These are phyloP conservation scores for Maconellicoccus hirsutus DNA, from an alignment of 1,140 invertebrate species.

Conservation along the genomic window DNA sequence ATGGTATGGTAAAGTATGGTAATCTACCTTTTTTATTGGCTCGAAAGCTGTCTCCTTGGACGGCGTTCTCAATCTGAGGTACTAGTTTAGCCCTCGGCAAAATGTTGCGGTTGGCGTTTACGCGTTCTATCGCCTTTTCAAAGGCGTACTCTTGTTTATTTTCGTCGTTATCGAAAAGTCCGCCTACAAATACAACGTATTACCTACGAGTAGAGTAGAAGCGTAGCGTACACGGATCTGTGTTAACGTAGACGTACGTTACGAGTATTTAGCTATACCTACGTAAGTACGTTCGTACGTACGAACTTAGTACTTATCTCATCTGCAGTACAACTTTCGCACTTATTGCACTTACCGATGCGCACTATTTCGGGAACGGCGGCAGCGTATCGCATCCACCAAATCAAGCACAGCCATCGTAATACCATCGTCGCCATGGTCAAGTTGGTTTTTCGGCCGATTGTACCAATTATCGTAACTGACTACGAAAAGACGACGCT, in stretches of 20 bases:
- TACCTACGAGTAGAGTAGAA: background rate
- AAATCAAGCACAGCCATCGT: too few species aligned
- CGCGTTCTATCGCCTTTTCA: conserved; percentile 76
- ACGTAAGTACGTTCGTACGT: too few species aligned
- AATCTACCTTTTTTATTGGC: conserved; percentile 86
- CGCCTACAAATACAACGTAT: conserved; percentile 46
- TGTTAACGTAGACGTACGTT: too few species aligned
- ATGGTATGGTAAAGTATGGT: too few species aligned
- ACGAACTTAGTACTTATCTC: too few species aligned
- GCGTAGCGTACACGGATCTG: too few species aligned
- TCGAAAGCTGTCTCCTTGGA: conserved; percentile 80
- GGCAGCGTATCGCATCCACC: background rate
- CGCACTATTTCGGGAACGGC: background rate
- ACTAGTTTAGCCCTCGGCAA: conserved; percentile 68
- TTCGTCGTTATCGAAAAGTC: conserved; percentile 74
- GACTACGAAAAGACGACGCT: too few species aligned
- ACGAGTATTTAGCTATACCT: too few species aligned
- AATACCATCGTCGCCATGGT: too few species aligned
- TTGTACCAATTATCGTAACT: too few species aligned
- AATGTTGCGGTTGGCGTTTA: conserved; percentile 69
- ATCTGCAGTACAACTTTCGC: too few species aligned
- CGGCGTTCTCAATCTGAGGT: conserved; percentile 74
- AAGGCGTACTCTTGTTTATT: conserved; percentile 78
- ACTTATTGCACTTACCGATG: background rate
- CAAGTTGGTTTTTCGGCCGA: too few species aligned